phyloP scores from a whole-genome alignment of 1,140 invertebrate species.

The Conus ventricosus region DNA sequence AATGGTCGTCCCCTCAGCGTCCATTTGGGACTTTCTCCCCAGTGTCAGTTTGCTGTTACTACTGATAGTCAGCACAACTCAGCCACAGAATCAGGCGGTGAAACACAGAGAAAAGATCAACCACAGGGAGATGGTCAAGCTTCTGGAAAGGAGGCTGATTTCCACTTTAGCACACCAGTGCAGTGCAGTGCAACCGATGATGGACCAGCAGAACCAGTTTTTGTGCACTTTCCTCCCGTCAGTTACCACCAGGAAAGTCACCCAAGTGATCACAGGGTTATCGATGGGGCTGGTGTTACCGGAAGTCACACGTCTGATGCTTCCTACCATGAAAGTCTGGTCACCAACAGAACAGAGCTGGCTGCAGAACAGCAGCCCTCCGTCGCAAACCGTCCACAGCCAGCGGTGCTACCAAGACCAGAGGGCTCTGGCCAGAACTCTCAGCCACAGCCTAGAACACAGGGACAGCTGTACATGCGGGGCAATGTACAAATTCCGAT shows the following conservation, averaged over 20 bases:
- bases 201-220: background rate
- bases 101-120: background rate
- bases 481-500: background rate
- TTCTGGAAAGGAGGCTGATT: background rate
- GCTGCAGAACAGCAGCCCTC: conserved; percentile 3
- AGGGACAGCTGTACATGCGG: background rate
- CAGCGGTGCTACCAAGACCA: background rate
- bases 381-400: background rate
- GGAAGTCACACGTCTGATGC: background rate
- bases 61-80: background rate
- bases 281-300: background rate
- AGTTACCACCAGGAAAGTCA: background rate
- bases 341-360: conserved; percentile 18
- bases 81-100: background rate
- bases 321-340: background rate
- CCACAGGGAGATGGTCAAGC: background rate
- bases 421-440: background rate
- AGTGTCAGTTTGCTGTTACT: background rate
- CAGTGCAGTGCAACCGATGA: background rate
- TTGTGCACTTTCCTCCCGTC: background rate
- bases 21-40: conserved; percentile 16
- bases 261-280: background rate
- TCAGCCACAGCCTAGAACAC: background rate
- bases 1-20: conserved; percentile 17
- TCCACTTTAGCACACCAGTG: background rate